Evolutionary conservation across 2,888 invertebrate genomes (phyloP).

Genomic region (Lithophane socia): DNA sequence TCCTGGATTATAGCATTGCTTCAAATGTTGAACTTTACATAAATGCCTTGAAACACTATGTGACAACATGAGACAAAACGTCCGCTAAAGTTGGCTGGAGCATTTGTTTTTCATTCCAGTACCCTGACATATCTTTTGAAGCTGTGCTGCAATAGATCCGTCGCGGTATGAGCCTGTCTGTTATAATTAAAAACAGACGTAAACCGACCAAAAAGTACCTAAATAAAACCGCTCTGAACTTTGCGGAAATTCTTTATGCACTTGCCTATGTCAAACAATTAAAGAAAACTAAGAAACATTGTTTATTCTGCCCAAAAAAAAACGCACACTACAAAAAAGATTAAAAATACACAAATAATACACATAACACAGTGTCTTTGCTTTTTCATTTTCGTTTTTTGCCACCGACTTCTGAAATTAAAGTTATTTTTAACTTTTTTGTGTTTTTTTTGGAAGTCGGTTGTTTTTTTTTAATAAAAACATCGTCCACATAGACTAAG

Average conservation of each 20-base stretch:
- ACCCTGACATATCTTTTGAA: slow-evolving; percentile 10
- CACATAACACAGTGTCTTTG: no score
- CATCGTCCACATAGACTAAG: no score
- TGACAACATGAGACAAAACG: background rate
- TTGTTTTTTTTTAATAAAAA: no score
- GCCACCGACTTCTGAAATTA: no score
- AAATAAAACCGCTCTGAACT: background rate
- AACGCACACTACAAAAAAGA: no score
- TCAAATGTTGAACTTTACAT: no score
- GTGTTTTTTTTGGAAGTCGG: no score
- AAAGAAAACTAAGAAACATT: background rate
- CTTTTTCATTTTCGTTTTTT: no score
- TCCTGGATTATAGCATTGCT: background rate
- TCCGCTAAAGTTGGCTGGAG: background rate
- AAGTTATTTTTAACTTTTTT: no score
- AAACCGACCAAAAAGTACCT: background rate
- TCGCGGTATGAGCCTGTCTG: background rate
- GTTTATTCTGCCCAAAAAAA: no score
- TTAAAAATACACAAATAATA: no score
- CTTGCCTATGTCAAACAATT: background rate
- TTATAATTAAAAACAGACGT: background rate
- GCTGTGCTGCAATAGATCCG: background rate
- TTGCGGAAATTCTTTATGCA: background rate
- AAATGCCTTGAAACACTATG: no score
- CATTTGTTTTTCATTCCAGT: slow-evolving; percentile 13